Percentiles rank a stretch among this genome's conserved stretches.
phyloP scores from a whole-genome alignment of 2,888 invertebrate species.

The Gnatocerus cornutus region DNA sequence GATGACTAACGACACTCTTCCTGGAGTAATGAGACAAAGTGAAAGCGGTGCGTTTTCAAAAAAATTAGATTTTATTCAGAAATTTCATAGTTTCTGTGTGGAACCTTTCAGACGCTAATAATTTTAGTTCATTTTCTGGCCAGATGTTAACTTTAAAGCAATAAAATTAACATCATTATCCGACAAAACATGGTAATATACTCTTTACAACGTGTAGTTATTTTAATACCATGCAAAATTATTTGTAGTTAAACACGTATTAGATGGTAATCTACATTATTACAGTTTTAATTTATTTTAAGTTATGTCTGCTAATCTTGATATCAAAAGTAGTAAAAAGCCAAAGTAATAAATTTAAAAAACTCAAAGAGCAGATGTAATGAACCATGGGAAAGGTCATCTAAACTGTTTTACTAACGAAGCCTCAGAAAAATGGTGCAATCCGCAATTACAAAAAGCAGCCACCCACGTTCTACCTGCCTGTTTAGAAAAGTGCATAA shows the following conservation, averaged over 20 bases:
- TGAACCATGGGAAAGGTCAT: neutral
- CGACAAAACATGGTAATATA: neutral
- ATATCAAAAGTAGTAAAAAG: neutral
- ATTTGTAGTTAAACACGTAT: neutral
- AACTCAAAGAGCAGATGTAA: neutral
- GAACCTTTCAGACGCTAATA: no score
- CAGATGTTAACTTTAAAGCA: neutral
- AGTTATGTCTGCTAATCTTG: neutral
- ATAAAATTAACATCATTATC: conserved; percentile 4
- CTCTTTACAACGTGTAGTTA: neutral
- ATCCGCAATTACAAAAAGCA: no score
- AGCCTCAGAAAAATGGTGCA: no score
- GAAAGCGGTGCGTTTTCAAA: neutral
- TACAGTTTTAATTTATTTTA: conserved; percentile 2
- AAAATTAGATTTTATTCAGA: no score
- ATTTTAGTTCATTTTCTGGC: no score
- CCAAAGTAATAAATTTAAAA: neutral
- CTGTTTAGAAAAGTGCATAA: no score
- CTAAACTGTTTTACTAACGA: no score
- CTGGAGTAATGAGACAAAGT: neutral
- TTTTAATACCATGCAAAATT: neutral
- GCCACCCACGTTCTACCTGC: no score
- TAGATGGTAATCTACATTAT: neutral
- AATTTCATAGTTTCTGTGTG: no score
- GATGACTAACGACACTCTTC: conserved; percentile 10